A percentile compares a stretch with the other conserved stretches of the same genome.
Conservation (phyloP, 2,888 invertebrate species). For the Cordilura impudica region DNA sequence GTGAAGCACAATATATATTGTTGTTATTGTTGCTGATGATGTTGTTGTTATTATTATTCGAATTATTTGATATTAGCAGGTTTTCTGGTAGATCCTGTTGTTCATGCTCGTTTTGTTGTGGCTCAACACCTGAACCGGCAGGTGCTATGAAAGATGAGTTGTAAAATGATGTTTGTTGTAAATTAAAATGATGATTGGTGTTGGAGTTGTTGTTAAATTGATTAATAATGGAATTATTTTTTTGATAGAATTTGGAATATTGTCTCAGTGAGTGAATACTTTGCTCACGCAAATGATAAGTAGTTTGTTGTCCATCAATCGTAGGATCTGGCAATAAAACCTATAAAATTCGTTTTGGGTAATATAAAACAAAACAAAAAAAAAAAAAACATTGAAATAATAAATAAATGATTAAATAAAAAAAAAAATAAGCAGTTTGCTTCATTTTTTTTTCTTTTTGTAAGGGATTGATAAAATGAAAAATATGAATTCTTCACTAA, state of each 20-base stretch:
- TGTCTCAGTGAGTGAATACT: constrained; percentile 63
- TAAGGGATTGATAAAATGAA: neutral
- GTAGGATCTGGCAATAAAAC: constrained; percentile 68
- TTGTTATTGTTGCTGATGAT: constrained; percentile 54
- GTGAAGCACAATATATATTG: constrained; percentile 34
- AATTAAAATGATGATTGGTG: constrained; percentile 41
- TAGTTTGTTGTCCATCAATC: constrained; percentile 67
- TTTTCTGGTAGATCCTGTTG: no score
- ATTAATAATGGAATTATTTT: constrained; percentile 38
- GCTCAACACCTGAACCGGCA: constrained; percentile 55
- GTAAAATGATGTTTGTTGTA: constrained; percentile 42
- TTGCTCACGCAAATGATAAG: constrained; percentile 69
- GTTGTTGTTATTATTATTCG: constrained; percentile 27
- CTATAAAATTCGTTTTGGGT: constrained; percentile 61
- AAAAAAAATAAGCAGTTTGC: neutral
- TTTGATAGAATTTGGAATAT: constrained; percentile 59
- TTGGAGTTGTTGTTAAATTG: neutral
- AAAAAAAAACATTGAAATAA: constrained; percentile 38
- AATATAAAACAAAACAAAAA: no score
- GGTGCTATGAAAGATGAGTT: constrained; percentile 38
- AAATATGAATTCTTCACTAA: neutral
- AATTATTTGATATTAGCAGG: constrained; percentile 9
- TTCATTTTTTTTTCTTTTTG: neutral
- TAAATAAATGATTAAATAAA: constrained; percentile 31
- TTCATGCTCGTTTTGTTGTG: constrained; percentile 44